These are phyloP conservation scores for Cryptosula pallasiana DNA, from an alignment of 2,888 invertebrate genomes.

Conservation along the genomic window DNA sequence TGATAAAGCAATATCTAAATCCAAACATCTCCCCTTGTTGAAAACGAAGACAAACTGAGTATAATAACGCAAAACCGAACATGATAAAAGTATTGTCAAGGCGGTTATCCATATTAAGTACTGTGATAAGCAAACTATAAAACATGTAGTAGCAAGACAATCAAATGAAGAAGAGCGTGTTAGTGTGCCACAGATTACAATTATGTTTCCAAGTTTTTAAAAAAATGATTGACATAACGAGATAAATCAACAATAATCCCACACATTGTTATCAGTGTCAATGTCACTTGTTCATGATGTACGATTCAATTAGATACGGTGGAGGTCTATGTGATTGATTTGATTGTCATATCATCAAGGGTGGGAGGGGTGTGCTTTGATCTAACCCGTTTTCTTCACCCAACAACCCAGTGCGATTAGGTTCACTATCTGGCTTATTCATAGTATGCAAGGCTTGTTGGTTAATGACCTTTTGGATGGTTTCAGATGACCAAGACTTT, in stretches of 20 bases:
- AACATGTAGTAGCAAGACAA: no score
- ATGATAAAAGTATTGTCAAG: no score
- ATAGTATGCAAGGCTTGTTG: neutral
- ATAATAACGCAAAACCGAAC: no score
- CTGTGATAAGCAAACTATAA: no score
- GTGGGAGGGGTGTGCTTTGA: neutral
- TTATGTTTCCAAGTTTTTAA: no score
- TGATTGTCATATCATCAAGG: neutral
- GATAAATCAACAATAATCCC: neutral
- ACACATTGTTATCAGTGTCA: neutral
- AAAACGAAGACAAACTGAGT: no score
- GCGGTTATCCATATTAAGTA: no score
- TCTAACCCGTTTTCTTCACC: neutral
- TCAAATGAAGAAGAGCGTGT: no score
- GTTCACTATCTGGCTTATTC: neutral
- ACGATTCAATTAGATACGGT: neutral
- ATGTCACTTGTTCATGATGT: neutral
- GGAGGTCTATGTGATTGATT: neutral
- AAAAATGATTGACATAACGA: neutral
- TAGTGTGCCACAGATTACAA: no score
- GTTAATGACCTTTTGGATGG: neutral
- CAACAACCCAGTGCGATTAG: neutral
- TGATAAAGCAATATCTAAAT: no score
- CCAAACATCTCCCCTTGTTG: no score
- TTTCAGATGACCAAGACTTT: neutral